These are phyloP conservation scores for Phanerotoma sp. DNA, from an alignment of 2,888 invertebrate genomes.

Conservation along the genomic window DNA sequence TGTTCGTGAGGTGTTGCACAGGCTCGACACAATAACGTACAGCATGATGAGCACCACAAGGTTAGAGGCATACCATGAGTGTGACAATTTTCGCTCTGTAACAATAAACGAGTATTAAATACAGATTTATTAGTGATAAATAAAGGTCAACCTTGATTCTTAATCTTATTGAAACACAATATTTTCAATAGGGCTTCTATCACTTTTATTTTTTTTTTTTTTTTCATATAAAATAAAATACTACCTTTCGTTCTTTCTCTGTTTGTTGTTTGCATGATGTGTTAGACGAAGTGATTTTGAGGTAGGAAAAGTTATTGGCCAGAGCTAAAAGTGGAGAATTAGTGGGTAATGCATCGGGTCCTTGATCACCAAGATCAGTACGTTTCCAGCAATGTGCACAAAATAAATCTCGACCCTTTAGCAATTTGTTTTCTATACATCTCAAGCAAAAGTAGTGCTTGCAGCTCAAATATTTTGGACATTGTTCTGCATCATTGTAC, in stretches of 20 bases:
- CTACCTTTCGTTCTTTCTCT: constrained; percentile 58
- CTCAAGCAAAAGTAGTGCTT: constrained; percentile 77
- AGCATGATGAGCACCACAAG: constrained; percentile 71
- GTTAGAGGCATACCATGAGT: constrained; percentile 73
- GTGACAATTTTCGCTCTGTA: constrained; percentile 66
- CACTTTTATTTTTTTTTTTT: no score
- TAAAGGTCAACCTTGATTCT: neutral
- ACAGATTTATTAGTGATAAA: neutral
- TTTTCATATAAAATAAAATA: no score
- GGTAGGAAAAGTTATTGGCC: constrained; percentile 65
- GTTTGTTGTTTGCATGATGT: constrained; percentile 56
- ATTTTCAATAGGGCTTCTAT: constrained; percentile 6
- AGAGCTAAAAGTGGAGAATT: constrained; percentile 69
- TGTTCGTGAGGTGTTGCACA: constrained; percentile 69
- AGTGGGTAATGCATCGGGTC: constrained; percentile 69
- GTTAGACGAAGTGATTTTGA: constrained; percentile 60
- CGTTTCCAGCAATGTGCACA: constrained; percentile 76
- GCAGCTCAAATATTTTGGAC: constrained; percentile 73
- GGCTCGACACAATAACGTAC: constrained; percentile 66
- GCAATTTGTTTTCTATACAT: constrained; percentile 69
- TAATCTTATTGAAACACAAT: neutral
- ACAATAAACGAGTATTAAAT: constrained; percentile 13
- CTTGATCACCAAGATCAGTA: constrained; percentile 69
- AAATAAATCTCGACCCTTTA: constrained; percentile 69
- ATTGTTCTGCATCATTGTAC: constrained; percentile 72